phyloP scores from a whole-genome alignment of 1,140 invertebrate genomes.

The Cephus cinctus region DNA sequence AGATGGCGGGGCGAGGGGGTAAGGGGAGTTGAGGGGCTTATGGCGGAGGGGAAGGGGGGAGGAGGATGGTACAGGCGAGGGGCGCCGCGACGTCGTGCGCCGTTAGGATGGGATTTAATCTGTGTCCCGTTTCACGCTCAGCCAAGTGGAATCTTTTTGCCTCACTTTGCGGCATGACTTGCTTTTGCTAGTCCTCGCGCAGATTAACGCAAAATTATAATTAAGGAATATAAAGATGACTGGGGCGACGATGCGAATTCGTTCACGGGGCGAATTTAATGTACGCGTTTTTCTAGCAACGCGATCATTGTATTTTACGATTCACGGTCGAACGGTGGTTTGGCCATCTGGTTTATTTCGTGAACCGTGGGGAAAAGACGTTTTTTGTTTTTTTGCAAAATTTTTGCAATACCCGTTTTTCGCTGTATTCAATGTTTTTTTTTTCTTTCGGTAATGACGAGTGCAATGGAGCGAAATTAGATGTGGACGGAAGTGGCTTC shows the following conservation, averaged over 20 bases:
- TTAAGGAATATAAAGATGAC: constrained; percentile 52
- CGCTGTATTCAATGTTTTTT: no score
- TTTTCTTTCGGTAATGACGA: no score
- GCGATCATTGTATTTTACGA: no score
- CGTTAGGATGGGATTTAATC: constrained; percentile 56
- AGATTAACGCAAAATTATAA: constrained; percentile 58
- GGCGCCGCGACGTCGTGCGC: constrained; percentile 38
- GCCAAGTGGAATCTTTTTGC: constrained; percentile 57
- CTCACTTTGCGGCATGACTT: constrained; percentile 55
- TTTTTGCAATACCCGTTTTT: no score
- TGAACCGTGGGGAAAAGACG: no score
- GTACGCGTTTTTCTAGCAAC: no score
- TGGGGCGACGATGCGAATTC: constrained; percentile 16
- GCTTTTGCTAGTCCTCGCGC: constrained; percentile 53
- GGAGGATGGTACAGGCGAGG: constrained; percentile 9
- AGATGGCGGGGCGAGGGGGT: constrained; percentile 8
- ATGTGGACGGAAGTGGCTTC: no score
- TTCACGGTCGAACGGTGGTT: no score
- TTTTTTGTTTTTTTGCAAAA: no score
- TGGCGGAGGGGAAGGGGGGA: constrained; percentile 12
- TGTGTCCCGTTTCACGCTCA: constrained; percentile 58
- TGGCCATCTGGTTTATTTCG: no score
- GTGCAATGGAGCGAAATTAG: no score
- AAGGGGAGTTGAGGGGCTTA: constrained; percentile 6
- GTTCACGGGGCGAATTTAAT: constrained; percentile 25